These are phyloP conservation scores for Achroia grisella DNA, from an alignment of 1,140 invertebrate genomes.

Conservation along the genomic window DNA sequence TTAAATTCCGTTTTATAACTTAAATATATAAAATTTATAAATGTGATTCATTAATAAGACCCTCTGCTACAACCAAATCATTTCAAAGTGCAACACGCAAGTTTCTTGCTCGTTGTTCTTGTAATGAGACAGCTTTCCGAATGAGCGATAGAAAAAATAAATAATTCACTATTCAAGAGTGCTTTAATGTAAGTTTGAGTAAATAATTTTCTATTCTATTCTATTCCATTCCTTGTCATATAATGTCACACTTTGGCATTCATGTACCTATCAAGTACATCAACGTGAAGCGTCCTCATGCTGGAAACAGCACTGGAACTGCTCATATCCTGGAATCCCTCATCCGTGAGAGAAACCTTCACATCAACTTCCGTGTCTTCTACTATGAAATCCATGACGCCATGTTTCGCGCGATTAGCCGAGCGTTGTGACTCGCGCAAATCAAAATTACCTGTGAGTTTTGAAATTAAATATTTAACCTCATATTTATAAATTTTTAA, in stretches of 20 bases:
- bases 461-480: conserved; percentile 1
- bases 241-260: not conserved
- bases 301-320: conserved; percentile 55
- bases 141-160: no score
- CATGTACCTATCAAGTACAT: conserved; percentile 43
- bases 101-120: no score
- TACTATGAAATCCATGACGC: conserved; percentile 36
- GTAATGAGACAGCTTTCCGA: no score
- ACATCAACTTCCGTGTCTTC: conserved; percentile 38
- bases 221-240: not conserved
- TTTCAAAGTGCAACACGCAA: no score
- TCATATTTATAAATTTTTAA: no score
- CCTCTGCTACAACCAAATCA: no score
- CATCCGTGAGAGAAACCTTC: conserved; percentile 75
- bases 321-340: conserved; percentile 79
- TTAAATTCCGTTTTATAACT: no score
- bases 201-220: no score
- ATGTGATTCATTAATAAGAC: no score
- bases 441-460: conserved; percentile 43
- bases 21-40: no score
- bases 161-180: no score
- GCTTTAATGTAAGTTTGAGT: no score
- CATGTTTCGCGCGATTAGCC: conserved; percentile 28
- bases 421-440: conserved; percentile 44
- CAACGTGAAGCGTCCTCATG: conserved; percentile 43